Base-by-base conservation (phyloP, 2,113 vertebrate genomes). In the Ornithorhynchus anatinus region DNA sequence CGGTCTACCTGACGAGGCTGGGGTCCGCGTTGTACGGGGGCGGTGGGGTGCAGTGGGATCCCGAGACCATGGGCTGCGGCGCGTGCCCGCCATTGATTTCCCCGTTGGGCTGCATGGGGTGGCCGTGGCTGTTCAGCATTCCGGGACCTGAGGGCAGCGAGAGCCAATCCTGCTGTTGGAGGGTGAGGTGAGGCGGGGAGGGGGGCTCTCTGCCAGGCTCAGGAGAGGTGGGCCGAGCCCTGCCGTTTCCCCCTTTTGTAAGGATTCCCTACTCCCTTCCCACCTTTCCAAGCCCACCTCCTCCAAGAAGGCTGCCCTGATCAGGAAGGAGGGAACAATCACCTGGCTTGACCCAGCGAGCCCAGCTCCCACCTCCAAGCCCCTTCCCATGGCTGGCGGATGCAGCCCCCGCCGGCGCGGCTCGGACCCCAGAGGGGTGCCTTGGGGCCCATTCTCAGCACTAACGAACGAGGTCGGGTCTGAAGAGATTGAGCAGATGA, bases 21-120 rank as follows among this genome's bases (percentile, higher is more conserved):
- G 97, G 96, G 88, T 99, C 98, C 0, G 97, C 96, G 57, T 95
- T 98, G 94, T 99, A 99, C 45, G 96, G 94, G 7, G 98, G 97
- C 11, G 98, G 97, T 0, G 97, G 96, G 25, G 94, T 97, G 92
- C 96, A 99, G 88, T 99, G 97, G 0, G 98, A 95, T 22, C 97
- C 94, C 0, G 96, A 96, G 78, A 96, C 94, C 95, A 99, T 92
- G 59, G 96, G 81, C 91, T 99, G 98, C 22, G 94, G 92, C 0
- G 94, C 65, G 81, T 98, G 97, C 39, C 92, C 92, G 4, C 97
- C 94, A 0, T 96, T 99, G 92, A 99, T 94, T 20, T 99, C 97
- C 1, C 98, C 94, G 0, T 96, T 97, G 71, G 92, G 64, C 13
- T 96, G 95, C 94, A 97, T 94, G 85, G 95, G 74, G 72, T 99